Evolutionary conservation across 2,888 invertebrate genomes (phyloP), one percentile per base, ranked within the genome.

Genomic region (Adela reaumurella): DNA sequence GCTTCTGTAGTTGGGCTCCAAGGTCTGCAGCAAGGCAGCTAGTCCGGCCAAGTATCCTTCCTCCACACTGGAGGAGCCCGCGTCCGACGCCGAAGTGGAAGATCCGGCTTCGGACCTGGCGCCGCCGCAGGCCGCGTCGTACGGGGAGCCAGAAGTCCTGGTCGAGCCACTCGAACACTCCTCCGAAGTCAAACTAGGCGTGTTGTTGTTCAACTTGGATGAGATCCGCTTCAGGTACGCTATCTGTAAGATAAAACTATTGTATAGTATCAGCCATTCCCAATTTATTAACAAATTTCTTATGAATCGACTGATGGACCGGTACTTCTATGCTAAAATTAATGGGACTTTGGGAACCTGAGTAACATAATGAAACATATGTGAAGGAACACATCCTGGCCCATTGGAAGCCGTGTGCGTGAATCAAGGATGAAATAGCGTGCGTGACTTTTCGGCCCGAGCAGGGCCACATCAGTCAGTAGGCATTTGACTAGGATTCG

Each of bases 181-280:
- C 24, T 74, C 73, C 0, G 65, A 61, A 0, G 62, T 65, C 48
- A 65, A 59, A 51, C 63, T 68, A 17, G 70, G 68, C 1, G 70
- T 71, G 50, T 78, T 78, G 57, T 78, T 78, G 59, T 78, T 78
- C 43, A 78, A 53, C 50, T 74, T 76, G 0, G 76, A 74, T 6
- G 78, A 78, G 53, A 74, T 74, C 18, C 65, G 64, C 53, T 66
- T 63, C 45, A 77, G 59, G 59, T 70, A 76, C 53, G 62, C 67
- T 59, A 77, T 72, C 78, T 77, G 58, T 1, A 51, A 17, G 24
- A 24, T 6, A 24, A 24, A n/a, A n/a, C n/a, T n/a, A n/a, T n/a
- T n/a, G n/a, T n/a, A n/a, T n/a, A n/a, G n/a, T n/a, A n/a, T n/a
- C n/a, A n/a, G n/a, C n/a, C n/a, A n/a, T n/a, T n/a, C n/a, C n/a